These are phyloP conservation scores for Coregonus sp. DNA, from an alignment of 2,797 vertebrate genomes.

Conservation along the genomic window DNA sequence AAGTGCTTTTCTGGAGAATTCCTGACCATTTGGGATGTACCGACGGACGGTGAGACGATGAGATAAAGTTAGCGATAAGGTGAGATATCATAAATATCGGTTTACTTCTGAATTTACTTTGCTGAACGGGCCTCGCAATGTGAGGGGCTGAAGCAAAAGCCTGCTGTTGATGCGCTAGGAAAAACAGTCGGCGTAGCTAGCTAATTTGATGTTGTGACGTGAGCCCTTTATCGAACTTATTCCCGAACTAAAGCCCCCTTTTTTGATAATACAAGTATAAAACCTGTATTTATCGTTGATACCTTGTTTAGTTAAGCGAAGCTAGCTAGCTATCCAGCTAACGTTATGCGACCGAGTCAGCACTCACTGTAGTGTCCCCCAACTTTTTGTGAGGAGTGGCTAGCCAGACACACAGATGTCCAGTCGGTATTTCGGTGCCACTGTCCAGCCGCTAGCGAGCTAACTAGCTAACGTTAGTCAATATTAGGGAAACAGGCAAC, in stretches of 20 bases:
- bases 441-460: background rate
- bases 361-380: background rate
- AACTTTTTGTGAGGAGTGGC: constrained; percentile 39
- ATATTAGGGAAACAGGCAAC: background rate
- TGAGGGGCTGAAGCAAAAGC: background rate
- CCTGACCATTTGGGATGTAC: constrained; percentile 19
- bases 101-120: background rate
- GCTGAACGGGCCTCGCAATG: background rate
- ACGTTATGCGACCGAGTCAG: constrained; percentile 22
- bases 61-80: constrained; percentile 38
- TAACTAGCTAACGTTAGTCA: background rate
- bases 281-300: background rate
- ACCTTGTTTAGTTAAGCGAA: constrained; percentile 20
- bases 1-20: constrained; percentile 27
- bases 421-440: background rate
- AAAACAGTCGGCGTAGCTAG: background rate
- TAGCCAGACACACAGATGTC: background rate
- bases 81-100: constrained; percentile 15
- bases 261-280: background rate
- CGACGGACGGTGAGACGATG: background rate
- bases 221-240: too few species aligned
- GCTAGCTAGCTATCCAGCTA: constrained; percentile 20
- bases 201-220: too few species aligned
- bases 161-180: constrained; percentile 17
- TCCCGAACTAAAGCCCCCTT: too few species aligned